Base-by-base conservation (phyloP, 2,113 vertebrate genomes). In the Triplophysa tibetana region DNA sequence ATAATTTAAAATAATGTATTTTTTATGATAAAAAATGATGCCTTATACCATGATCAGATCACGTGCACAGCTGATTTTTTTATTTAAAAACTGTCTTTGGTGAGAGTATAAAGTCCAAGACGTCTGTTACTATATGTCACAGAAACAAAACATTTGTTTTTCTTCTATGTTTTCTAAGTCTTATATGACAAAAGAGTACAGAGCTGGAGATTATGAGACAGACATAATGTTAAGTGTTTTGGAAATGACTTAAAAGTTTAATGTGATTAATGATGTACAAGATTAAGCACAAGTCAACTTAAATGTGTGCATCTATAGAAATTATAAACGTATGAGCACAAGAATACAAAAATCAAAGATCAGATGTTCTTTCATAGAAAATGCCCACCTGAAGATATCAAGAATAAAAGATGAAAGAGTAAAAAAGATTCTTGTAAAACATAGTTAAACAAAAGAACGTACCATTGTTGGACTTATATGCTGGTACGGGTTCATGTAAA, bases 361-460 rank as follows among this genome's bases (percentile, higher is more conserved):
- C n/a, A 5, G 24, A 38, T 56, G 19, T 14, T 33, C 13, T 64
- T 52, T 76, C 19, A 48, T 69, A 60, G 19, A 56, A 65, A 50
- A 24, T n/a, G 11, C 61, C 74, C 38, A 0, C 60, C 58, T 45
- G 56, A 82, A 70, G 33, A 87, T 84, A 87, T 87, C 33, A 38
- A 38, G 33, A 7, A 80, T 86, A 58, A 16, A 72, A 61, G 48
- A 19, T n/a, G 50, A 68, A 50, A 65, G 54, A 74, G 85, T 86
- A 82, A 86, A 88, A 89, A 83, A 87, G 84, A 85, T n/a, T 78
- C 19, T 52, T 68, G 54, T 26, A 82, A 70, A 79, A 83, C 33
- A 82, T 60, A 78, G 62, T 41, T 21, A 75, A 82, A 62, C 52
- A 69, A 82, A 83, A 69, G 17, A 24, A 78, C 19, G 16, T 38